Evolutionary conservation across 2,797 vertebrate genomes (phyloP), one percentile per base, ranked within the genome.

Genomic region (Macropodus opercularis): DNA sequence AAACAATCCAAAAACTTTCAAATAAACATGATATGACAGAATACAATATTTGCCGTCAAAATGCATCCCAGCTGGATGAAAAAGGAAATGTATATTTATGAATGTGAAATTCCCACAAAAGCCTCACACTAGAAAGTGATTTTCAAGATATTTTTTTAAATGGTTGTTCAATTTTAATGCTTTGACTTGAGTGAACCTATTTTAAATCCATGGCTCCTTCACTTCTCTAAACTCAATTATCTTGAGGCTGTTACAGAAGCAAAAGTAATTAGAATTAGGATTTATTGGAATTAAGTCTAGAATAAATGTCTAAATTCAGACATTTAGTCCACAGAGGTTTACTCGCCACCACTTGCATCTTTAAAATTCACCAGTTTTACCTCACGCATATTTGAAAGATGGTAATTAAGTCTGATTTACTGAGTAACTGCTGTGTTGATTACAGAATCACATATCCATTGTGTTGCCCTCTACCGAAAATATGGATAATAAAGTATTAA

Each of bases 381-480:
- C 43, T 68, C 31, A 60, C 15, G 23, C 74, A 57, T 60, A 66
- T 51, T 72, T 31, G 15, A 46, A 67, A 74, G 65, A 60, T 47
- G 43, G 59, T 81, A 81, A 83, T 86, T 76, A 84, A 42, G 53
- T 62, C 64, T 79, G 71, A 85, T 80, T 85, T 73, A 84, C 55
- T 42, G 72, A 68, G 54, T 54, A 59, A 77, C 69, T 75, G 60
- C 59, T 38, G 62, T 59, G 69, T 69, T 76, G 73, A 88, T 86
- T 85, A 82, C 68, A 18, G 27, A 75, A 83, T 77, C 70, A 75
- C 70, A 69, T 73, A 57, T 31, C 43, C 47, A 76, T 73, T 78
- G 60, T 84, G 63, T 77, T 76, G 43, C 67, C 58, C 70, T 75
- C 44, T 61, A 57, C 60, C 66, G 69, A 67, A 79, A 86, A 71